These are phyloP conservation scores for Drosophila quinaria DNA, from an alignment of 2,888 invertebrate genomes.

Conservation along the genomic window DNA sequence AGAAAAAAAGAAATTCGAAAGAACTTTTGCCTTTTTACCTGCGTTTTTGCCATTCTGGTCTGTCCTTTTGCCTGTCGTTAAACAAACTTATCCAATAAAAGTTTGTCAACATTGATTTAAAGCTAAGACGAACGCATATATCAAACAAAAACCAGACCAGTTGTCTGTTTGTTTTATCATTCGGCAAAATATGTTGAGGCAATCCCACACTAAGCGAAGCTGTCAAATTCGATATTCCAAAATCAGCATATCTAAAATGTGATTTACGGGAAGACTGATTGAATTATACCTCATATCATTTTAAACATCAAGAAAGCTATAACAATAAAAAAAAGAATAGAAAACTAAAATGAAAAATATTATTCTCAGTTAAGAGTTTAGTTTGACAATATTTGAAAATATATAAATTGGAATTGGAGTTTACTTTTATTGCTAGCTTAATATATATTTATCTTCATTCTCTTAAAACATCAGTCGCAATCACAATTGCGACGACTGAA, in stretches of 20 bases:
- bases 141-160: constrained; percentile 56
- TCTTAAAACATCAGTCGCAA: no score
- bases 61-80: constrained; percentile 72
- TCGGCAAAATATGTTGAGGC: neutral
- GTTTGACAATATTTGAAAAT: neutral
- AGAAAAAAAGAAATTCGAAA: constrained; percentile 21
- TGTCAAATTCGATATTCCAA: neutral
- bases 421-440: no score
- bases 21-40: constrained; percentile 73
- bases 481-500: no score
- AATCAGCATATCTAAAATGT: constrained; percentile 5
- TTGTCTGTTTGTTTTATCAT: constrained; percentile 42
- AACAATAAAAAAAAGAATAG: neutral
- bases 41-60: constrained; percentile 46
- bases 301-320: neutral
- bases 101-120: constrained; percentile 85
- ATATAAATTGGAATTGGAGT: neutral
- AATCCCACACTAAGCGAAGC: neutral
- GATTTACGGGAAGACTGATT: neutral
- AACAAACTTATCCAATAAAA: constrained; percentile 86
- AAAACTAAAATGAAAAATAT: neutral
- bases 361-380: neutral
- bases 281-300: neutral
- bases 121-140: constrained; percentile 75
- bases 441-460: no score